A percentile compares a stretch with the other conserved stretches of the same genome.
Conservation (phyloP, 2,113 vertebrate genomes). For the Marmota monax region DNA sequence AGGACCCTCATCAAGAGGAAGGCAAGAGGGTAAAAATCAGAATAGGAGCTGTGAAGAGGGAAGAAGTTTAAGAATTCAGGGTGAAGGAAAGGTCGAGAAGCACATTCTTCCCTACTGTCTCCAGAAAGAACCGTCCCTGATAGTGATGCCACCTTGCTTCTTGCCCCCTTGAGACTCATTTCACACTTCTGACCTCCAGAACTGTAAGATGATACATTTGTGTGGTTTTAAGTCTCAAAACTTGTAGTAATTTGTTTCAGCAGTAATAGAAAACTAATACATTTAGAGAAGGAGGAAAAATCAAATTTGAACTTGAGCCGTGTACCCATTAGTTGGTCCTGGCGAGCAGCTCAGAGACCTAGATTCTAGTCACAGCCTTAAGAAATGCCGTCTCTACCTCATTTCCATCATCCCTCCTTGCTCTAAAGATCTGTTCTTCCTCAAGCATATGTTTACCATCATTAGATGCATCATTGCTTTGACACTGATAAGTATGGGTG, state of each 20-base stretch:
- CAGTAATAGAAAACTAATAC: background rate
- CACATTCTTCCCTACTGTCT: background rate
- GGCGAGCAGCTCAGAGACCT: background rate
- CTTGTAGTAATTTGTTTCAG: slow-evolving; percentile 2
- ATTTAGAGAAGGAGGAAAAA: background rate
- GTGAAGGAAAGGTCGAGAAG: background rate
- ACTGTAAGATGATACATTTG: background rate
- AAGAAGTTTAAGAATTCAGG: background rate
- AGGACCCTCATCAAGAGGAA: background rate
- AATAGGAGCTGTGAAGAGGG: background rate
- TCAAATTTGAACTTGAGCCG: background rate
- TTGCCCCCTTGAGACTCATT: background rate
- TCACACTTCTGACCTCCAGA: slow-evolving; percentile 10
- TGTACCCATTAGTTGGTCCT: background rate
- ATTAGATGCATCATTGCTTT: slow-evolving; percentile 18
- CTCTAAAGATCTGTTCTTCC: slow-evolving; percentile 46
- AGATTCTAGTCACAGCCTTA: background rate
- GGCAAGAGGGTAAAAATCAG: background rate
- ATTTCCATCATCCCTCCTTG: slow-evolving; percentile 26
- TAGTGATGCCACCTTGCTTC: background rate
- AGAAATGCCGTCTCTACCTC: background rate
- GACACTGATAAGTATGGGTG: slow-evolving; percentile 45
- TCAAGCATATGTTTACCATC: slow-evolving; percentile 48
- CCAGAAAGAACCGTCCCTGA: background rate
- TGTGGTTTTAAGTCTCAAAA: background rate